A percentile compares a stretch with the other conserved stretches of the same genome.
phyloP scores from a whole-genome alignment of 2,113 vertebrate genomes.

The Menidia beryllina region DNA sequence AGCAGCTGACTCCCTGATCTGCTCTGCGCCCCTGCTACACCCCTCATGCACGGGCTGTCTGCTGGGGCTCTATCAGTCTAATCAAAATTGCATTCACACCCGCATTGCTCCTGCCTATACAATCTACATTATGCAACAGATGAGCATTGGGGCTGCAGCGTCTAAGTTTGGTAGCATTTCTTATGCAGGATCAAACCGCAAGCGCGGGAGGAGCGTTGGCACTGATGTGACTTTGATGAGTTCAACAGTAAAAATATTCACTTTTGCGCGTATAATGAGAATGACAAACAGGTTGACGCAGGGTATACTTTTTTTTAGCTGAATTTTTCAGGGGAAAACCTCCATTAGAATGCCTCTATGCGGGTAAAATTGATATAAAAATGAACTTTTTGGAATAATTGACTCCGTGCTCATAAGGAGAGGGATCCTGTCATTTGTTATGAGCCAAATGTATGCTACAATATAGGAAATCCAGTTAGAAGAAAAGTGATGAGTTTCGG shows the following conservation, averaged over 20 bases:
- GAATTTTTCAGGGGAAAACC: conserved; percentile 43
- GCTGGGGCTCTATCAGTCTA: conserved; percentile 67
- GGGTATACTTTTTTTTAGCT: conserved; percentile 54
- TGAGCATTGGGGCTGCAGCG: conserved; percentile 75
- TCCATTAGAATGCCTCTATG: conserved; percentile 69
- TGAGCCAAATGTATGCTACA: conserved; percentile 96
- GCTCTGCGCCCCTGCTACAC: conserved; percentile 62
- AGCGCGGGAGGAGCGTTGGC: conserved; percentile 67
- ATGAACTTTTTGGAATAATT: conserved; percentile 84
- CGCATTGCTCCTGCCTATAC: conserved; percentile 66
- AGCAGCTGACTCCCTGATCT: conserved; percentile 45
- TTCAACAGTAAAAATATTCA: conserved; percentile 81
- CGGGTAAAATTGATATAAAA: conserved; percentile 79
- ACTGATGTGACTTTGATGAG: conserved; percentile 81
- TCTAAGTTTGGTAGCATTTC: conserved; percentile 78
- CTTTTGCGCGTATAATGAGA: conserved; percentile 72
- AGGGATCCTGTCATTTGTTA: conserved; percentile 83
- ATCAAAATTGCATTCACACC: conserved; percentile 80
- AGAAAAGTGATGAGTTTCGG: conserved; percentile 94
- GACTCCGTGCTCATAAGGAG: conserved; percentile 83
- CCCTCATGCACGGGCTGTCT: conserved; percentile 41
- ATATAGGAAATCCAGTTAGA: conserved; percentile 99
- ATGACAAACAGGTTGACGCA: conserved; percentile 60
- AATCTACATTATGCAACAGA: conserved; percentile 81
- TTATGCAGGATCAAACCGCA: conserved; percentile 75